These are phyloP conservation scores for Eulimnadia texana DNA, from an alignment of 1,140 invertebrate genomes.

Conservation along the genomic window DNA sequence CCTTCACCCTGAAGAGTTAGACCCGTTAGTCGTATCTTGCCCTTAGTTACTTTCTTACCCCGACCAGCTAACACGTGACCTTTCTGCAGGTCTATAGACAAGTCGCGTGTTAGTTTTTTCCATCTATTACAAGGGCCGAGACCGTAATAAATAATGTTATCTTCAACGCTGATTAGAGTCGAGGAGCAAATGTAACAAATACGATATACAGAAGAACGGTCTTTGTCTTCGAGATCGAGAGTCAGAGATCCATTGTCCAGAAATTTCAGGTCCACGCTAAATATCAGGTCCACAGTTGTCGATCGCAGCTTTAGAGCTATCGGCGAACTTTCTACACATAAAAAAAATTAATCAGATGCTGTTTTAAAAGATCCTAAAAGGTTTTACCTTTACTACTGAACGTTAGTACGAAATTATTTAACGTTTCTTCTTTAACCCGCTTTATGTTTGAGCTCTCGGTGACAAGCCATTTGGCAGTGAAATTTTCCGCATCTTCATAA, in stretches of 20 bases:
- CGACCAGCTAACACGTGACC: constrained; percentile 39
- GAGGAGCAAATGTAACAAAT: constrained; percentile 67
- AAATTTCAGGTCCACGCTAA: constrained; percentile 9
- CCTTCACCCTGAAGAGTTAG: constrained; percentile 60
- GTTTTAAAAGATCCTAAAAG: not conserved
- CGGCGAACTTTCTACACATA: not conserved
- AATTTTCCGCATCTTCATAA: constrained; percentile 57
- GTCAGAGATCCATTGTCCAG: constrained; percentile 62
- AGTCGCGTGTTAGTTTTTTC: constrained; percentile 68
- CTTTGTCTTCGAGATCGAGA: constrained; percentile 57
- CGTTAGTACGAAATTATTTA: constrained; percentile 44
- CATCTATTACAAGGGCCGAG: constrained; percentile 52
- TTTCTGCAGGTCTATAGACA: constrained; percentile 84
- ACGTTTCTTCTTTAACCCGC: constrained; percentile 40
- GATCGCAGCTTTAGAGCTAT: not conserved
- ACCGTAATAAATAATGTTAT: constrained; percentile 56
- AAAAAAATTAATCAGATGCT: not conserved
- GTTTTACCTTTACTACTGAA: constrained; percentile 46
- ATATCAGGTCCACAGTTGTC: constrained; percentile 6
- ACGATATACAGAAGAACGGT: constrained; percentile 53
- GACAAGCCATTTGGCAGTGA: constrained; percentile 34
- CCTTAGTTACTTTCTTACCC: constrained; percentile 48
- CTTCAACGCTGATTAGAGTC: not conserved
- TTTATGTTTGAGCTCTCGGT: constrained; percentile 38
- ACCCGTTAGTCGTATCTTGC: constrained; percentile 54